Evolutionary conservation across 2,888 invertebrate species (phyloP), one percentile per base, ranked within the genome.

Genomic region (Drosophila paramelanica): DNA sequence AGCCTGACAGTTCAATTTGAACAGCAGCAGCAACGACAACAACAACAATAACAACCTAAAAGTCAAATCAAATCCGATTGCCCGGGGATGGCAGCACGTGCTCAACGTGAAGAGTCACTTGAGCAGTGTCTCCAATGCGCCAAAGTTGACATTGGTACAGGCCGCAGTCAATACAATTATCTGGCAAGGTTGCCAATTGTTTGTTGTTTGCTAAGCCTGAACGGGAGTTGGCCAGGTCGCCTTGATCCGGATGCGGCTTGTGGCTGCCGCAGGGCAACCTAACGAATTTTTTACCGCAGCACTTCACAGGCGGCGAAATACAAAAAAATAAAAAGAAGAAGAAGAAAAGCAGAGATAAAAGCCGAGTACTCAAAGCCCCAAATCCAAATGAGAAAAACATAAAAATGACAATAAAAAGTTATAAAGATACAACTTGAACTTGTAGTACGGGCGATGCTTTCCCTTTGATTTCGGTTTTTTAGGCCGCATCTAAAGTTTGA

Each of bases 71-170:
- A 66, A 60, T 59, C 65, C 20, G 52, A 67, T 76, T 77, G 62
- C 66, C 64, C 53, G 57, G 57, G 73, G 73, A 72, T 46, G 58
- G 49, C 45, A 59, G 78, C 77, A 78, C 79, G 77, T 77, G 80
- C 59, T 61, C 53, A 25, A 17, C 49, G 50, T 49, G 57, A 52
- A 72, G 80, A 53, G 67, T 64, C 76, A 74, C 85, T 84, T 45
- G 72, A 78, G 62, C 14, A 39, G 57, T 71, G 67, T 67, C 73
- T 69, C 66, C 72, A 74, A 52, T 81, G 88, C 79, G 74, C 47
- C 83, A 88, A 84, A 88, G 79, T 76, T 81, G 86, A 77, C 81
- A 81, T 86, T 81, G 86, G 67, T 59, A 59, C 61, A 14, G 58
- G 49, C 55, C 39, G 36, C 66, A 76, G 42, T 62, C 66, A 60